phyloP scores from a whole-genome alignment of 2,113 vertebrate species.

The Camelus bactrianus region DNA sequence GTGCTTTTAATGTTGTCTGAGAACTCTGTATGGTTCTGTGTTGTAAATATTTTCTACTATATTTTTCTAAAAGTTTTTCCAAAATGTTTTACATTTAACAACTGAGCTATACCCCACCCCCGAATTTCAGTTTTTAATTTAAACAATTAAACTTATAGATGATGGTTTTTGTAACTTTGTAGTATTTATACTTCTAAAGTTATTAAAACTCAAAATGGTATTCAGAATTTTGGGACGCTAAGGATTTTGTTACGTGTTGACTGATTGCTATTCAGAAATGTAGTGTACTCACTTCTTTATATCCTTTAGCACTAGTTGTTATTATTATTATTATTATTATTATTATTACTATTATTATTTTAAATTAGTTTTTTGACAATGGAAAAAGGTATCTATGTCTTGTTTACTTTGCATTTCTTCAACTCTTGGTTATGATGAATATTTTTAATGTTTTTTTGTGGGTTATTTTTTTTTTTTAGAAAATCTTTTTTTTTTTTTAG shows the following conservation, averaged over 20 bases:
- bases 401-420: neutral
- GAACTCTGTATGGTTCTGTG: neutral
- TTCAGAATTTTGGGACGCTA: neutral
- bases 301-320: neutral
- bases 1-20: neutral
- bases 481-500: too few species aligned
- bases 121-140: neutral
- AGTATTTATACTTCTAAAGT: neutral
- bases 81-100: neutral
- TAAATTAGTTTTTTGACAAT: constrained; percentile 13
- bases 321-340: neutral
- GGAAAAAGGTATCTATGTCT: neutral
- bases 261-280: neutral
- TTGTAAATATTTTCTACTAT: constrained; percentile 11
- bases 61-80: neutral
- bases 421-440: neutral
- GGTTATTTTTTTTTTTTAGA: too few species aligned
- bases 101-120: too few species aligned
- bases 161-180: neutral
- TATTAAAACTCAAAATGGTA: neutral
- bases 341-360: neutral
- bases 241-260: neutral
- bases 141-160: neutral
- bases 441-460: constrained; percentile 16
- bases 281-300: neutral